Conservation (phyloP, 2,888 invertebrate genomes). For the Andrena fulva region DNA sequence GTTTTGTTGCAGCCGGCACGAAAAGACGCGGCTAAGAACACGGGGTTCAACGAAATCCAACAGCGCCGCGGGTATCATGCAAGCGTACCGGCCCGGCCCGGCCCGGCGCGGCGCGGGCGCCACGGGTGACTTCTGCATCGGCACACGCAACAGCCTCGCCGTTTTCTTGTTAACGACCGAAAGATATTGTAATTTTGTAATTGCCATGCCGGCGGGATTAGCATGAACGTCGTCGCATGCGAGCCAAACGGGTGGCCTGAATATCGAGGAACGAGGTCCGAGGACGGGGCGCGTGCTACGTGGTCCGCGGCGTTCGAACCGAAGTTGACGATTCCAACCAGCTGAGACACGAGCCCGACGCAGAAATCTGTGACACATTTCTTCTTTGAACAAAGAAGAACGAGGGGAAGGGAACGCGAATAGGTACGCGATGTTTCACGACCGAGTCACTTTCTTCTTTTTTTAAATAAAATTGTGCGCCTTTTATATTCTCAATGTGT, state of each 20-base stretch:
- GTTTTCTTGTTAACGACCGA: conserved; percentile 53
- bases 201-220: conserved; percentile 45
- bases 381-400: neutral
- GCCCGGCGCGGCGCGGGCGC: no score
- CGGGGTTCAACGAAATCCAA: conserved; percentile 8
- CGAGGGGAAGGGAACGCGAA: no score
- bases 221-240: conserved; percentile 63
- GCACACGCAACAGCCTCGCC: conserved; percentile 38
- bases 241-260: conserved; percentile 46
- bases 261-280: conserved; percentile 30
- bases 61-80: conserved; percentile 13
- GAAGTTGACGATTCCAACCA: conserved; percentile 6
- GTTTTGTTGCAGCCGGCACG: conserved; percentile 25
- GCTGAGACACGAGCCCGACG: neutral
- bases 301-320: conserved; percentile 1
- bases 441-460: no score
- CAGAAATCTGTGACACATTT: neutral
- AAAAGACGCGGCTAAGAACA: neutral
- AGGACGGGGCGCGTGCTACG: neutral
- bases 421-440: no score
- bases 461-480: no score
- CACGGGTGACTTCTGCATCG: neutral
- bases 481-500: no score
- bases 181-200: conserved; percentile 56
- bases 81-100: neutral